These are phyloP conservation scores for Centropus bengalensis DNA, from an alignment of 2,113 vertebrate genomes.

Conservation along the genomic window DNA sequence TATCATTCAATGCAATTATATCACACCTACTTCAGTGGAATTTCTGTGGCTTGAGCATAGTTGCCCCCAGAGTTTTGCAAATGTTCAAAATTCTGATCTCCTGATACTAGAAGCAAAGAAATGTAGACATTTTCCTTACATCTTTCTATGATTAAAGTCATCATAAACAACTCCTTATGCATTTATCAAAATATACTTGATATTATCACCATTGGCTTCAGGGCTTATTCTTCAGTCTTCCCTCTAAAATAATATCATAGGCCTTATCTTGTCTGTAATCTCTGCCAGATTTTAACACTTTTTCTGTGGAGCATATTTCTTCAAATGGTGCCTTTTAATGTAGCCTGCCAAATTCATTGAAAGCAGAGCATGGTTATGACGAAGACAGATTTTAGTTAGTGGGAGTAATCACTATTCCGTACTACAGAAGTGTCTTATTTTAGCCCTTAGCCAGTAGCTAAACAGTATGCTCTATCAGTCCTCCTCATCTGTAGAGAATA, in stretches of 20 bases:
- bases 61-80: background rate
- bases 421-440: background rate
- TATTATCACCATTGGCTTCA: background rate
- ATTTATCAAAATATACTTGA: background rate
- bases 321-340: background rate
- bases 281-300: background rate
- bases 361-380: background rate
- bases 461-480: too few species aligned
- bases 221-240: background rate
- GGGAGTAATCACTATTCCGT: background rate
- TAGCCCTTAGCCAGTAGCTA: too few species aligned
- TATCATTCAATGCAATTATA: background rate
- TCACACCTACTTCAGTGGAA: background rate
- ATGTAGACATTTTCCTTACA: background rate
- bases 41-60: background rate
- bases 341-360: background rate
- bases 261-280: background rate
- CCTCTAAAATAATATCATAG: background rate
- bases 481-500: too few species aligned
- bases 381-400: background rate
- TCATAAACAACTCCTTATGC: background rate
- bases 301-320: background rate
- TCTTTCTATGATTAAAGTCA: background rate
- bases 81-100: background rate
- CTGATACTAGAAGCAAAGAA: background rate